Evolutionary conservation across 1,140 invertebrate species (phyloP), one percentile per base, ranked within the genome.

Genomic region (Marisa cornuarietis): DNA sequence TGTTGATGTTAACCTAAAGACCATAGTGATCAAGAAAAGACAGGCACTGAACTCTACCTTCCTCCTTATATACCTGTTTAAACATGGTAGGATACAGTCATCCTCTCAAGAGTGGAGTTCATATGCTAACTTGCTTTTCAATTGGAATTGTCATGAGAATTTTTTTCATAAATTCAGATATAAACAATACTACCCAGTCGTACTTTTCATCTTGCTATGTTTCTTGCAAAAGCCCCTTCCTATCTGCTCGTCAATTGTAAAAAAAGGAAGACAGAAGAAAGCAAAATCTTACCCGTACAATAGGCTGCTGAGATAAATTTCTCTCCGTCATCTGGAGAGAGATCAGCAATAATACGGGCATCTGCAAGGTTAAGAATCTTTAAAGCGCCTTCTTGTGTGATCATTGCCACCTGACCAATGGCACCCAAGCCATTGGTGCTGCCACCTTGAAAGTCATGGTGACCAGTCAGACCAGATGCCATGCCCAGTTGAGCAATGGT

Each of bases 231-330:
- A 26, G 9, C n/a, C 52, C 5, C 9, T 26, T 26, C 69, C 11
- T 7, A 71, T 42, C 0, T 42, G 18, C 7, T 71, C 42, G 4
- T 42, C 31, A 42, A 42, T 42, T 42, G n/a, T 18, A 58, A 8
- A 72, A 72, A 31, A 72, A 72, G 11, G 1, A 72, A 22, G 71
- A 71, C 31, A 71, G 9, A 49, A 5, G 69, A 31, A 71, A 42
- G 18, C n/a, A 18, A 42, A 51, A 42, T 52, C 85, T 85, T 84
- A 91, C 90, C 90, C 83, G 88, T 87, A 79, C 90, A 91, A 81
- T 88, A 92, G 26, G 89, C 87, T 22, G 87, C 79, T 42, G 88
- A 89, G n/a, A 88, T 83, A 84, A 90, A 91, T 52, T 81, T 83
- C 22, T 90, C 87, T 49, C 83, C 84, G 62, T 81, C 81, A 24